Evolutionary conservation across 2,888 invertebrate species (phyloP), one percentile per base, ranked within the genome.

Genomic region (Agrilus cyanescens): DNA sequence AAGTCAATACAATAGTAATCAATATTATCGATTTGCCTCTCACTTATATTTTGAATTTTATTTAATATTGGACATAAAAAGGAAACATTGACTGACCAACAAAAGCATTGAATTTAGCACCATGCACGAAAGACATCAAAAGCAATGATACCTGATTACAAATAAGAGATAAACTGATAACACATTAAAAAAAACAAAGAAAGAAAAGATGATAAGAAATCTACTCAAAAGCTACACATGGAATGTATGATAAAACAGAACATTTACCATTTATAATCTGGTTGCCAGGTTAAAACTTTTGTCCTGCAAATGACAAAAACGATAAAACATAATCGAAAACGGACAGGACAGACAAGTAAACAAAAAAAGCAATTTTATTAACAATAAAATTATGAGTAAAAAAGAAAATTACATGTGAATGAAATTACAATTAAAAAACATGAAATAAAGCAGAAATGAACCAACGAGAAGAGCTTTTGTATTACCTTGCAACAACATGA

Each of bases 241-340:
- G 25, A 25, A 25, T 25, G 25, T 25, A 25, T 25, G 25, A 25
- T 25, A 25, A 25, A 32, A 16, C 15, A 37, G 25, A 40, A 32
- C 41, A 53, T 61, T 85, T 85, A 85, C 85, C 85, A 85, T 82
- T 82, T 80, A 63, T 81, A 80, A 74, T 84, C 83, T 76, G 77
- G 80, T 76, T 82, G 83, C 75, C 83, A 80, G 70, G 82, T 82
- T 77, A 85, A 82, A 70, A 82, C 78, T 76, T 85, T 85, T 74
- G 85, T 85, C 82, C 85, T 85, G 85, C 70, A 85, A 84, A 74
- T 65, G 82, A 81, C 72, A 66, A 44, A 52, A 49, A 44, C 51
- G 35, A 47, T 45, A 49, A 49, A 46, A 50, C 45, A 25, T 25
- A 25, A 25, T 25, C 43, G 46, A 45, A 41, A 47, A 25, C 25